These are phyloP conservation scores for Heliornis fulica DNA, from an alignment of 2,113 vertebrate genomes.

Conservation along the genomic window DNA sequence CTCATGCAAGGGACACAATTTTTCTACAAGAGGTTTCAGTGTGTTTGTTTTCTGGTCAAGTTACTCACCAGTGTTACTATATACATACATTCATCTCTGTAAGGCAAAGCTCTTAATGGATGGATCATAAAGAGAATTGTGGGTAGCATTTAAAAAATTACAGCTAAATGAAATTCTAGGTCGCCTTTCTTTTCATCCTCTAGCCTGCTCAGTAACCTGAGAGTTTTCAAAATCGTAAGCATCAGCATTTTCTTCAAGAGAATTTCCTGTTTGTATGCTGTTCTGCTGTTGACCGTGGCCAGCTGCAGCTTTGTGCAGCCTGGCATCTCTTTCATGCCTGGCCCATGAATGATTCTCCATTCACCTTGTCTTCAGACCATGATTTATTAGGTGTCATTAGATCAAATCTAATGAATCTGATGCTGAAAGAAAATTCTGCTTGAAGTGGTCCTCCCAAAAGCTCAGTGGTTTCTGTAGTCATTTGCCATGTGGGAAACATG, in stretches of 20 bases:
- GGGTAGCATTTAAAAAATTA: neutral
- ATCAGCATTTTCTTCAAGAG: neutral
- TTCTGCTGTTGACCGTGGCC: neutral
- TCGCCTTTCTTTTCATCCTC: neutral
- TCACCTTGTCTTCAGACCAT: neutral
- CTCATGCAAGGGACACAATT: neutral
- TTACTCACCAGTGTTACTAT: neutral
- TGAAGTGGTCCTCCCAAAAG: neutral
- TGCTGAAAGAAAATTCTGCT: neutral
- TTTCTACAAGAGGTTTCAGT: neutral
- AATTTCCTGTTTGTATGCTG: neutral
- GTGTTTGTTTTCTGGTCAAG: neutral
- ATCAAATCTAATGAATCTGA: neutral
- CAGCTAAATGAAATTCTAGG: neutral
- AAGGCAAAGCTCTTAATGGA: neutral
- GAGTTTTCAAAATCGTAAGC: neutral
- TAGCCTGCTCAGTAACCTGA: neutral
- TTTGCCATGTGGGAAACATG: neutral
- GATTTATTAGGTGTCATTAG: neutral
- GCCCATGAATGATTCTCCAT: neutral
- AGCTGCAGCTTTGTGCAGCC: neutral
- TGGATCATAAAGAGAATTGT: neutral
- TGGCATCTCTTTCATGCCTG: neutral
- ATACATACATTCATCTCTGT: neutral
- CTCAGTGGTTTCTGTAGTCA: neutral